Conservation (phyloP, 2,113 vertebrate species). For the Catagonus wagneri region DNA sequence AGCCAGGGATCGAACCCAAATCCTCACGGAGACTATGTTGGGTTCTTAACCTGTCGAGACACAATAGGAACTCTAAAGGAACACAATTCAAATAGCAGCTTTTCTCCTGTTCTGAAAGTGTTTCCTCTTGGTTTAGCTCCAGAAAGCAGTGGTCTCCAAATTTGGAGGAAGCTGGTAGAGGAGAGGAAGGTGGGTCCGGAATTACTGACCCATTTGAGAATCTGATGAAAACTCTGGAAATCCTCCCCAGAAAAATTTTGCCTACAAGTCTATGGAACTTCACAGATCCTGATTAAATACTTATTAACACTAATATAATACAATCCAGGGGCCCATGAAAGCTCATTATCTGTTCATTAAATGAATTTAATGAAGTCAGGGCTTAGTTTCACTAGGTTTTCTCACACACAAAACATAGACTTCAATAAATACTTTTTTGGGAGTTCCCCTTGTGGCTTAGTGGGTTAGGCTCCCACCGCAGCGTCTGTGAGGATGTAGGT, state of each 20-base stretch:
- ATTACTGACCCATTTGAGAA: neutral
- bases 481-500: no score
- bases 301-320: neutral
- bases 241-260: neutral
- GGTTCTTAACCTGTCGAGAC: no score
- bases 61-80: no score
- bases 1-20: no score
- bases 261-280: neutral
- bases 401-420: neutral
- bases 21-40: no score
- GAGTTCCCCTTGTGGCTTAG: no score
- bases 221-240: neutral
- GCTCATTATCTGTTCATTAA: neutral
- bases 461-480: no score
- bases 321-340: neutral
- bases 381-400: neutral
- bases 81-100: no score
- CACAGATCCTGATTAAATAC: neutral
- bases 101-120: neutral
- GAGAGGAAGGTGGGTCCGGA: neutral
- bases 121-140: neutral
- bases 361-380: conserved; percentile 13
- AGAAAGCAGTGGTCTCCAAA: neutral
- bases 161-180: rapidly evolving
- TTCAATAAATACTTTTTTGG: neutral